phyloP scores from a whole-genome alignment of 2,113 vertebrate genomes.

The Centropus unirufus region DNA sequence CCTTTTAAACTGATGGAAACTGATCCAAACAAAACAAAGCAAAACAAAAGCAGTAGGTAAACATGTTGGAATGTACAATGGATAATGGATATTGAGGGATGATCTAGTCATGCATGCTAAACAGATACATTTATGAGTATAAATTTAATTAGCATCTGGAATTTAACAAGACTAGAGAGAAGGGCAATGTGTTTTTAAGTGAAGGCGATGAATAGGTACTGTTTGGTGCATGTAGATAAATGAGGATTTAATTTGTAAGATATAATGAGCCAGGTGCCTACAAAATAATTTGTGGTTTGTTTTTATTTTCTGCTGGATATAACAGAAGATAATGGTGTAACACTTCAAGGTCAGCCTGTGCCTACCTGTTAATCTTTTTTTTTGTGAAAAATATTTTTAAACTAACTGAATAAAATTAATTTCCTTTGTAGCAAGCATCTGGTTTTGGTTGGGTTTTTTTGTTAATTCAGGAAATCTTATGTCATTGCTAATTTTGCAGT shows the following conservation, averaged over 20 bases:
- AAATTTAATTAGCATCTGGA: conserved; percentile 82
- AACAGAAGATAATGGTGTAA: conserved; percentile 43
- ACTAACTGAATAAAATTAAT: background rate
- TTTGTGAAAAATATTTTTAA: conserved; percentile 38
- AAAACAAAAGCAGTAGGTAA: conserved; percentile 71
- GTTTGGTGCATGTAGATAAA: conserved; percentile 75
- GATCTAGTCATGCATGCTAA: conserved; percentile 76
- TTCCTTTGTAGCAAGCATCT: conserved; percentile 14
- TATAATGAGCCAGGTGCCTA: conserved; percentile 71
- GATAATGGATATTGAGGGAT: conserved; percentile 72
- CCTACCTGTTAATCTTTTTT: conserved; percentile 29
- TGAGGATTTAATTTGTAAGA: conserved; percentile 74
- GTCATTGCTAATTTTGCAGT: background rate
- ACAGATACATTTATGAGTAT: conserved; percentile 77
- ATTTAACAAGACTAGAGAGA: conserved; percentile 80
- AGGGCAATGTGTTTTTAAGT: conserved; percentile 81
- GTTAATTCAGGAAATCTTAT: background rate
- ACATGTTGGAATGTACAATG: conserved; percentile 68
- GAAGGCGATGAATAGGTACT: conserved; percentile 73
- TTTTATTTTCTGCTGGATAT: conserved; percentile 52
- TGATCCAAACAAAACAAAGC: conserved; percentile 68
- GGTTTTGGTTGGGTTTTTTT: background rate
- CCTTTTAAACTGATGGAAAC: conserved; percentile 65
- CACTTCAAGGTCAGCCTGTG: conserved; percentile 62
- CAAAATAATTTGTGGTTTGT: conserved; percentile 3